phyloP scores from a whole-genome alignment of 1,140 invertebrate species.

The Cepaea nemoralis region DNA sequence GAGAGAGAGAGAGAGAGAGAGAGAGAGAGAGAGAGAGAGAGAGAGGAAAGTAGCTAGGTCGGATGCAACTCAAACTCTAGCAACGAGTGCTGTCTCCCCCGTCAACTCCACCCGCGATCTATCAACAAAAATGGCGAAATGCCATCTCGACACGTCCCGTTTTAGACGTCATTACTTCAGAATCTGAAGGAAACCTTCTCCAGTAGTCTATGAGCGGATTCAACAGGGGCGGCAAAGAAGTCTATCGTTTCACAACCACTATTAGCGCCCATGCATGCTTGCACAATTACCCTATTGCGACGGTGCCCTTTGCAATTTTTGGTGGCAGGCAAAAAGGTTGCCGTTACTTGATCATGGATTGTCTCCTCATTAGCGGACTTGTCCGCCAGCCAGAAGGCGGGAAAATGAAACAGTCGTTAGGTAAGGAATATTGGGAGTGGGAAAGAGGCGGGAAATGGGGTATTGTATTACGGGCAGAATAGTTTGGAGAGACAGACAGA shows the following conservation, averaged over 20 bases:
- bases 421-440: too few species aligned
- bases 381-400: background rate
- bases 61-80: too few species aligned
- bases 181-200: background rate
- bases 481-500: too few species aligned
- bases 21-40: background rate
- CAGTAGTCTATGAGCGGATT: background rate
- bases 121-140: background rate
- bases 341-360: background rate
- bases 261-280: background rate
- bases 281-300: background rate
- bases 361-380: background rate
- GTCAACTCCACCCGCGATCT: too few species aligned
- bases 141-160: background rate
- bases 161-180: background rate
- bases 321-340: background rate
- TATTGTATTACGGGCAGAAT: too few species aligned
- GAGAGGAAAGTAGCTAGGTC: too few species aligned
- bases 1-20: too few species aligned
- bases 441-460: too few species aligned
- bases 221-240: background rate
- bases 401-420: too few species aligned
- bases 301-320: background rate
- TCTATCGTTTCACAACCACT: background rate
- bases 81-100: too few species aligned